Evolutionary conservation across 2,113 vertebrate species (phyloP), one percentile per base, ranked within the genome.

Genomic region (Corythoichthys intestinalis): DNA sequence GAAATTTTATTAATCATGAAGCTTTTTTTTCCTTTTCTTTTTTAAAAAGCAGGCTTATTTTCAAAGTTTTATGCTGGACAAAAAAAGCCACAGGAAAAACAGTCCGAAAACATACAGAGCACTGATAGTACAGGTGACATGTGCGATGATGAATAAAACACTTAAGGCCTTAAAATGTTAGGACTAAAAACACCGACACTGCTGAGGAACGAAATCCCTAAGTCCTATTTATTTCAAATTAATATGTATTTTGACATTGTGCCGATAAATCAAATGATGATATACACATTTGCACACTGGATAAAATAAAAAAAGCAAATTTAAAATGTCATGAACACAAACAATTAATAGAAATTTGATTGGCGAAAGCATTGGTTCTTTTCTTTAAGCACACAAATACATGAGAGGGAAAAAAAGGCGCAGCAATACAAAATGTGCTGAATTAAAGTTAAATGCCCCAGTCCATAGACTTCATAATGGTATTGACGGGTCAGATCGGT

Each of bases 1-100:
- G n/a, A 57, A 41, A n/a, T 28, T 78, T 80, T 80, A 85, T 78
- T 76, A 34, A 69, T 74, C 65, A 78, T 73, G 67, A 44, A 70
- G 54, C 39, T 20, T 69, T 62, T 77, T 74, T 60, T 6, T 44
- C 9, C 9, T 8, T 44, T 44, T 44, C 4, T 44, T 44, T 44
- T 44, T 44, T 44, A 68, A 66, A 70, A 60, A 9, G 20, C 35
- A 52, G n/a, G 38, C 72, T 53, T 66, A 53, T 76, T 73, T 71
- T 20, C 72, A 56, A 57, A 77, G 71, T 57, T 41, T 73, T 60
- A 44, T 70, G 72, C 47, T 72, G 67, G 9, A 44, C 20, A 75
- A 72, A n/a, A 52, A 60, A 74, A 72, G 65, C 60, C 60, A 60
- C 52, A 73, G 72, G 38, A 67, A 62, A 68, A n/a, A 74, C 65